Base-by-base conservation (phyloP, 2,797 vertebrate species). In the Gymnothorax reevesii region DNA sequence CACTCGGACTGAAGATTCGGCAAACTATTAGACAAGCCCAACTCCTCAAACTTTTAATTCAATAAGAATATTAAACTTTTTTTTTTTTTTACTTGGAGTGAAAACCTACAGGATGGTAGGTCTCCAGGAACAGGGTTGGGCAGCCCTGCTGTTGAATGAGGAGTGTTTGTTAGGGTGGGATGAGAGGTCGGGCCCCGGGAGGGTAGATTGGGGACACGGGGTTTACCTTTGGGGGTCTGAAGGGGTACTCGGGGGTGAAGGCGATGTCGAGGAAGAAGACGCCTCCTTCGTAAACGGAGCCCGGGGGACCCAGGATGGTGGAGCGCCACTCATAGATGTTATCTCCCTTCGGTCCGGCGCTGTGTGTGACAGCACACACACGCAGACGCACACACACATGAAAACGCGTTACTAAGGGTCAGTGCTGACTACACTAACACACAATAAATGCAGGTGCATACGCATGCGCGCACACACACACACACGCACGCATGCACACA, bases 251-350 rank as follows among this genome's bases (percentile, higher is more conserved):
- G 91, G 98, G 97, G 80, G 98, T 98, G 93, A 99, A 99, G 90
- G 97, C 97, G 88, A 99, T 99, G 89, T 99, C 98, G 71, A 99
- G 96, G 93, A 99, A 99, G 91, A 99, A 99, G 57, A 99, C 98
- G 0, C 98, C 98, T 84, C 98, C 98, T 87, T 99, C 98, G 42
- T 99, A 99, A 88, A 98, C 98, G 0, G 98, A 99, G 80, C 97
- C 98, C 3, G 98, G 98, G 42, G 98, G 98, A 88, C 98, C 98
- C 86, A 99, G 94, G 92, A 99, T 99, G 89, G 98, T 99, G 59
- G 98, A 99, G 92, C 97, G 95, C 98, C 98, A 99, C 92, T 99
- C 98, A 0, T 99, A 98, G 95, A 98, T 98, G 94, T 99, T 99
- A 92, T 99, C 98, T 77, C 98, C 98, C 96, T 99, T 98, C 64